These are phyloP conservation scores for Sardinella longiceps DNA, from an alignment of 2,797 vertebrate species.

Conservation along the genomic window DNA sequence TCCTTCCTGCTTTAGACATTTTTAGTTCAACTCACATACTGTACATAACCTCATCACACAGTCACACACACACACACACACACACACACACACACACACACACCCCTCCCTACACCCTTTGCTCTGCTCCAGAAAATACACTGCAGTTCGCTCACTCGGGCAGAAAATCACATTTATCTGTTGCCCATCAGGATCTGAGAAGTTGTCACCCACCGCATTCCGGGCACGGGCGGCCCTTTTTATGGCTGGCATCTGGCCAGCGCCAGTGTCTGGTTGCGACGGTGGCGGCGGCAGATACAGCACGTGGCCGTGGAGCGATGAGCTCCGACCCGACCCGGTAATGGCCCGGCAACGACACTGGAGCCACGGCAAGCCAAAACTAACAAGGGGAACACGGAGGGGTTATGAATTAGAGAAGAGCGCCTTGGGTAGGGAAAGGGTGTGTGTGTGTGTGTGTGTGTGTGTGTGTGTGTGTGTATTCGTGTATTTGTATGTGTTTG, in stretches of 20 bases:
- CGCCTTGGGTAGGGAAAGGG: neutral
- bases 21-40: conserved; percentile 7
- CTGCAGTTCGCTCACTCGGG: neutral
- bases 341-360: neutral
- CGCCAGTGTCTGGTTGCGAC: neutral
- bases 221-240: neutral
- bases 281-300: neutral
- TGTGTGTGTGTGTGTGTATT: neutral
- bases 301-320: neutral
- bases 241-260: neutral
- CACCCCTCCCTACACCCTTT: neutral
- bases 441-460: neutral
- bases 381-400: neutral
- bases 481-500: neutral
- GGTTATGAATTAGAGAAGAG: conserved; percentile 11
- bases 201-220: neutral
- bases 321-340: neutral
- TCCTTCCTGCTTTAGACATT: neutral
- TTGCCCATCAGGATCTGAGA: neutral
- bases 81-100: neutral
- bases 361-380: neutral
- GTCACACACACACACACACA: neutral
- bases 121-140: conserved; percentile 7
- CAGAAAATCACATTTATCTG: conserved; percentile 14
- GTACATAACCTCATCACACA: neutral